phyloP scores from a whole-genome alignment of 2,797 vertebrate genomes.

The Emys orbicularis region DNA sequence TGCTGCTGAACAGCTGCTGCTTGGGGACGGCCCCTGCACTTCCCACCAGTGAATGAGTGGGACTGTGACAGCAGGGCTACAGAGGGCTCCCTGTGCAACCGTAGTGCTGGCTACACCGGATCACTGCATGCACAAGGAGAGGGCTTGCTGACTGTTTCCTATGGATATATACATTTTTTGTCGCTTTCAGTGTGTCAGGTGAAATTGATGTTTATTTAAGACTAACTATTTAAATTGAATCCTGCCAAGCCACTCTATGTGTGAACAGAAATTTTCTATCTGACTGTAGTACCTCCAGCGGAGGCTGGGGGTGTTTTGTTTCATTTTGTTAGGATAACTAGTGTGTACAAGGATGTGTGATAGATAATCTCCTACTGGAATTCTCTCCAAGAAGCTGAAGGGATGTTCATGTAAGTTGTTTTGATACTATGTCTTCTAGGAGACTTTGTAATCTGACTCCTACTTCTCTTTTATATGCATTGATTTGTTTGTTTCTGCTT shows the following conservation, averaged over 20 bases:
- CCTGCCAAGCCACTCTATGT: not conserved
- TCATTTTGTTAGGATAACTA: not conserved
- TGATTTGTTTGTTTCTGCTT: constrained; percentile 6
- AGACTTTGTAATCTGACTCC: constrained; percentile 12
- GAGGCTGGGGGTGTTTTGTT: not conserved
- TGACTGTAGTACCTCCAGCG: not conserved
- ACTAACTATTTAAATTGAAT: not conserved
- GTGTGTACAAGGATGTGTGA: not conserved
- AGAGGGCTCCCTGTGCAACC: not conserved
- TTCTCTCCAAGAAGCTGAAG: not conserved
- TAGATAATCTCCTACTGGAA: not conserved
- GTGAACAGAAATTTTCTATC: not conserved
- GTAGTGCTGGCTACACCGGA: not conserved
- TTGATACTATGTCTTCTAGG: not conserved
- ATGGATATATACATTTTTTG: not conserved
- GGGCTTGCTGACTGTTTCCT: not conserved
- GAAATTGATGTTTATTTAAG: not conserved
- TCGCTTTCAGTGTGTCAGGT: not conserved
- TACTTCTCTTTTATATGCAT: not conserved
- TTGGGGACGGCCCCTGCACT: not conserved
- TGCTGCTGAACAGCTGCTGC: not conserved
- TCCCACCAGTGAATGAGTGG: not conserved
- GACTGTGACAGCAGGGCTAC: not conserved
- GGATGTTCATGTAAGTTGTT: constrained; percentile 18
- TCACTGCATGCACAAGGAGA: not conserved